phyloP scores from a whole-genome alignment of 2,888 invertebrate genomes.

The Rhyacophila evoluta region DNA sequence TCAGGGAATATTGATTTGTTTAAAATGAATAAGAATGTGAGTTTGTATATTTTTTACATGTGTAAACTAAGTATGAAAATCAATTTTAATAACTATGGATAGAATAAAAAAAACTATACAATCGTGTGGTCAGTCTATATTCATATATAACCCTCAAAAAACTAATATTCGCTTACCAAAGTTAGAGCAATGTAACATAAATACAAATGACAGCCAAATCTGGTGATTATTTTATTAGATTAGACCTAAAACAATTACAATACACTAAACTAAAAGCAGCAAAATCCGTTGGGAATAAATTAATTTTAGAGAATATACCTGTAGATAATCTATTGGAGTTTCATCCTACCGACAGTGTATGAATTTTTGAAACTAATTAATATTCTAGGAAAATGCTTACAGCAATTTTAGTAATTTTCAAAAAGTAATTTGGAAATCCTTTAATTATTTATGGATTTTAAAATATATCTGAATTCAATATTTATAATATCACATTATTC shows the following conservation, averaged over 20 bases:
- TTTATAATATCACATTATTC: too few species aligned
- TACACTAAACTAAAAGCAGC: neutral
- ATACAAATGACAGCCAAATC: neutral
- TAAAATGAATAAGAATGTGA: too few species aligned
- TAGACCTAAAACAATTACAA: neutral
- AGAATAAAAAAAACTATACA: too few species aligned
- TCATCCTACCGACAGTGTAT: neutral
- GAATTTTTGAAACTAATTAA: neutral
- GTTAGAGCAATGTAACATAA: neutral
- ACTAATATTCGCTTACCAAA: neutral
- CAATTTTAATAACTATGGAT: too few species aligned
- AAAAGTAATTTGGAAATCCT: neutral
- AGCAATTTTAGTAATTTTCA: neutral
- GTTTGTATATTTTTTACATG: too few species aligned
- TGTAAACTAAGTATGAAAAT: too few species aligned
- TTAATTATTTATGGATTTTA: too few species aligned
- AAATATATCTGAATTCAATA: too few species aligned
- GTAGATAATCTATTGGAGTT: neutral
- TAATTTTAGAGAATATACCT: neutral
- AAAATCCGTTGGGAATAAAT: neutral
- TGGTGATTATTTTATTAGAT: neutral
- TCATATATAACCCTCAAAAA: neutral
- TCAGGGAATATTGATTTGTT: too few species aligned
- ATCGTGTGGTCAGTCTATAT: too few species aligned
- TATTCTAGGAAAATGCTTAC: neutral